A percentile compares a stretch with the other conserved stretches of the same genome.
These are phyloP conservation scores for Typhlichthys eigenmanni DNA, from an alignment of 2,797 vertebrate species.

Conservation along the genomic window DNA sequence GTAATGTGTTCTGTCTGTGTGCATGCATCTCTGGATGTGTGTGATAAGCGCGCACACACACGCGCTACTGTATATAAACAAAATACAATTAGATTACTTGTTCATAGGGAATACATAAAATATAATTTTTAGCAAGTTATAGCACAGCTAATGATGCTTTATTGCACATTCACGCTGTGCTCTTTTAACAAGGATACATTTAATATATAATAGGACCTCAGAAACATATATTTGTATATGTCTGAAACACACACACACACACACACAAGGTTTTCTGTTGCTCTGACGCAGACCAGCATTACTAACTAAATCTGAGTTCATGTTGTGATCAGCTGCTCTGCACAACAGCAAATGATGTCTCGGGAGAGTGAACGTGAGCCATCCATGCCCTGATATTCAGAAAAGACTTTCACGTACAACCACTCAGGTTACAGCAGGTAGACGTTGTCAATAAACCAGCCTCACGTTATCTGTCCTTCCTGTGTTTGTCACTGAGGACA, in stretches of 20 bases:
- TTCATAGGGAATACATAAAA: too few relatives aligned
- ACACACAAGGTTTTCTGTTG: slow-evolving; percentile 29
- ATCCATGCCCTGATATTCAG: too few relatives aligned
- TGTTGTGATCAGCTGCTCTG: slow-evolving; percentile 36
- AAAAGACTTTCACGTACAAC: too few relatives aligned
- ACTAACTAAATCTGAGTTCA: slow-evolving; percentile 12
- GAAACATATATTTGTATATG: neutral
- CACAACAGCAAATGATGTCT: slow-evolving; percentile 27
- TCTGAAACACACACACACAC: slow-evolving; percentile 23
- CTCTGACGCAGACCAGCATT: slow-evolving; percentile 26
- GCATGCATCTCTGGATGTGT: neutral
- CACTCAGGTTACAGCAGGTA: too few relatives aligned
- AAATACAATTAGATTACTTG: too few relatives aligned
- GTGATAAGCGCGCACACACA: too few relatives aligned
- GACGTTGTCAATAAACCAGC: neutral
- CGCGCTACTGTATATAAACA: too few relatives aligned
- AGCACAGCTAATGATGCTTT: too few relatives aligned
- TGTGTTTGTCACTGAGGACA: neutral
- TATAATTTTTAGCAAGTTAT: too few relatives aligned
- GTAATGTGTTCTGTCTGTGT: slow-evolving; percentile 14
- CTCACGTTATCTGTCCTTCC: neutral
- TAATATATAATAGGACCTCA: too few relatives aligned
- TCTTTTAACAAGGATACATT: too few relatives aligned
- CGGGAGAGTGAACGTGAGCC: slow-evolving; percentile 6
- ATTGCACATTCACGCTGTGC: too few relatives aligned